A percentile compares a stretch with the other conserved stretches of the same genome.
These are phyloP conservation scores for Hippotragus niger DNA, from an alignment of 2,113 vertebrate genomes.

Conservation along the genomic window DNA sequence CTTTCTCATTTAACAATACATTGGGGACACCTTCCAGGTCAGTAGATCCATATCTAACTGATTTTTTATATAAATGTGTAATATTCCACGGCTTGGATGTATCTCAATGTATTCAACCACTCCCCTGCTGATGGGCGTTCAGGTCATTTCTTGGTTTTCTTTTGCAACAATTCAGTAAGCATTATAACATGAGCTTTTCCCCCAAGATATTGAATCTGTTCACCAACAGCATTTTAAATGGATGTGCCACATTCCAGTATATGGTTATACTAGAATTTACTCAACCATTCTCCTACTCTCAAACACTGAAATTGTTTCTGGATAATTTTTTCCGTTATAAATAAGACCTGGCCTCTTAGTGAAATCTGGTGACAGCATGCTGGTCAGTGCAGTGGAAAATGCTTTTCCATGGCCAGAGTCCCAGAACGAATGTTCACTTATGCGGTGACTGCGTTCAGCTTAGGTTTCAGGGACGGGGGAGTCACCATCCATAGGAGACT, in stretches of 20 bases:
- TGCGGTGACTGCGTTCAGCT: rapidly evolving
- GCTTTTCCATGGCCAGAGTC: slow-evolving; percentile 13
- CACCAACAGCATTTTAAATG: slow-evolving; percentile 62
- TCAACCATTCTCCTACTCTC: slow-evolving; percentile 20
- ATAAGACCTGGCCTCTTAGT: slow-evolving; percentile 2
- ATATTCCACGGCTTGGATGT: slow-evolving; percentile 8
- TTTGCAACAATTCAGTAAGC: slow-evolving; percentile 64
- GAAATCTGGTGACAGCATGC: background rate
- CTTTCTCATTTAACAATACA: slow-evolving; percentile 46
- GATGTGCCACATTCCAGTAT: background rate
- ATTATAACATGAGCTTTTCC: slow-evolving; percentile 31
- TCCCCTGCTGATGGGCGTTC: slow-evolving; percentile 13
- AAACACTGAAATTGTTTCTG: slow-evolving; percentile 39
- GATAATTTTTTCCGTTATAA: background rate
- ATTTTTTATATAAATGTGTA: slow-evolving; percentile 58
- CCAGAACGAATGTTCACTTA: background rate
- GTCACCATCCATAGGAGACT: background rate
- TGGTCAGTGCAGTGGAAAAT: slow-evolving; percentile 41
- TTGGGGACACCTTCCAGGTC: slow-evolving; percentile 49
- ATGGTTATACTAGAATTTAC: slow-evolving; percentile 38
- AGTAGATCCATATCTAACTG: slow-evolving; percentile 53
- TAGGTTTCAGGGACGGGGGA: background rate
- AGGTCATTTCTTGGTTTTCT: slow-evolving; percentile 52
- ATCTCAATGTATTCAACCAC: slow-evolving; percentile 47
- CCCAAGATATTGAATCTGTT: slow-evolving; percentile 48